Evolutionary conservation across 2,113 vertebrate genomes (phyloP), one percentile per base, ranked within the genome.

Genomic region (Carassius gibelio): DNA sequence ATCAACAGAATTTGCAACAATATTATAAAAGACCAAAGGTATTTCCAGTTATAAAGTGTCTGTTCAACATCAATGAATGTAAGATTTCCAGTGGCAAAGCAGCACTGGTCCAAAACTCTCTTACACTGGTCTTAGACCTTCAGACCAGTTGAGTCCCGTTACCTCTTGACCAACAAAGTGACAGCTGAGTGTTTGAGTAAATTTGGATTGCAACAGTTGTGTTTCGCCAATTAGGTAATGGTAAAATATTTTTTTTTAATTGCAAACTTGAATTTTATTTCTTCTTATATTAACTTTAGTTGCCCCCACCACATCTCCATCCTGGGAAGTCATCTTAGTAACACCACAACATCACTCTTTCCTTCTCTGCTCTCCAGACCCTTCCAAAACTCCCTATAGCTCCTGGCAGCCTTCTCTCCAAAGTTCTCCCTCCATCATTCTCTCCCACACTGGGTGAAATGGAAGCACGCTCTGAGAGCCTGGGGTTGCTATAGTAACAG

Each of bases 401-500:
- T 88, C 90, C 85, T 64, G 78, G 61, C 69, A 90, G 83, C 86
- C 87, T 88, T 88, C 88, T 83, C 86, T 89, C 82, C 88, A 86
- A 82, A 86, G 84, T 80, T 89, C 89, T 90, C 90, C 89, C 85
- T 89, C 88, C 85, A 85, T 85, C 88, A 75, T 87, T 89, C 86
- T 92, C 94, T 92, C 91, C 90, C 94, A 91, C 92, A 88, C 92
- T 91, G 91, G 89, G 91, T 82, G 88, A 94, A 93, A 94, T 93
- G 92, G 92, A 94, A 94, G 93, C 90, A 88, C 91, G 91, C 87
- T 86, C 82, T 82, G 78, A 87, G 90, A 94, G 92, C 92, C 93
- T 91, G 86, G 87, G 90, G 94, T 95, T 93, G 91, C 94, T 91
- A 93, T 94, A 91, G 94, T 92, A 93, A 95, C 94, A 89, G 89